A percentile compares a stretch with the other conserved stretches of the same genome.
These are phyloP conservation scores for Drepana arcuata DNA, from an alignment of 1,140 invertebrate species.

Conservation along the genomic window DNA sequence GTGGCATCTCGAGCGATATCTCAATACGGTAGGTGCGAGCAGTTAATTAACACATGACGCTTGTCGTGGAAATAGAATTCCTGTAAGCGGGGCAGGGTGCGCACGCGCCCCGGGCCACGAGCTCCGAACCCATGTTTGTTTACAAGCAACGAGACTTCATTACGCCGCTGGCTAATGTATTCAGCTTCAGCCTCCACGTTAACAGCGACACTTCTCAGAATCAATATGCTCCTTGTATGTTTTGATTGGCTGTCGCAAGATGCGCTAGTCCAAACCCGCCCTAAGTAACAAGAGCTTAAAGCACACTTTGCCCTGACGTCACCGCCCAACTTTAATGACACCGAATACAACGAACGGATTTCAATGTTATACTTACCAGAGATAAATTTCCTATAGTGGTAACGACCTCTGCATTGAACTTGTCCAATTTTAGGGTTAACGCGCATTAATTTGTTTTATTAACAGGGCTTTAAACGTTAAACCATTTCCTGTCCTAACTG, in stretches of 20 bases:
- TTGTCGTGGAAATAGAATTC: slow-evolving; percentile 69
- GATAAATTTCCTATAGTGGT: slow-evolving; percentile 68
- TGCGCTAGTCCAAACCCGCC: slow-evolving; percentile 28
- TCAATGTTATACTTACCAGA: slow-evolving; percentile 64
- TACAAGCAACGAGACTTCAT: slow-evolving; percentile 70
- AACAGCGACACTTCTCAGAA: slow-evolving; percentile 72
- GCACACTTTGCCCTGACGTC: slow-evolving; percentile 29
- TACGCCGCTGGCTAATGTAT: slow-evolving; percentile 71
- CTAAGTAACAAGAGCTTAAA: slow-evolving; percentile 36
- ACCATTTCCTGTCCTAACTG: slow-evolving; percentile 51
- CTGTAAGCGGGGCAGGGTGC: slow-evolving; percentile 52
- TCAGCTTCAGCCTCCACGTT: slow-evolving; percentile 69
- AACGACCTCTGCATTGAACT: slow-evolving; percentile 69
- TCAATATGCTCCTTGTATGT: slow-evolving; percentile 71
- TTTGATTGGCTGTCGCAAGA: slow-evolving; percentile 57
- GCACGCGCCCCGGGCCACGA: slow-evolving; percentile 46
- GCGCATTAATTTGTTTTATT: slow-evolving; percentile 69
- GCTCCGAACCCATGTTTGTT: slow-evolving; percentile 51
- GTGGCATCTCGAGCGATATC: slow-evolving; percentile 61
- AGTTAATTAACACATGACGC: slow-evolving; percentile 70
- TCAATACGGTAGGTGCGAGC: slow-evolving; percentile 68
- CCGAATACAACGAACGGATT: slow-evolving; percentile 68
- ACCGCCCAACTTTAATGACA: slow-evolving; percentile 52
- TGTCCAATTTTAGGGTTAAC: slow-evolving; percentile 69
- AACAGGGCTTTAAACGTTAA: slow-evolving; percentile 56